Percentiles rank a stretch among this genome's conserved stretches.
phyloP scores from a whole-genome alignment of 2,797 vertebrate genomes.

The Bradypodion ventrale region DNA sequence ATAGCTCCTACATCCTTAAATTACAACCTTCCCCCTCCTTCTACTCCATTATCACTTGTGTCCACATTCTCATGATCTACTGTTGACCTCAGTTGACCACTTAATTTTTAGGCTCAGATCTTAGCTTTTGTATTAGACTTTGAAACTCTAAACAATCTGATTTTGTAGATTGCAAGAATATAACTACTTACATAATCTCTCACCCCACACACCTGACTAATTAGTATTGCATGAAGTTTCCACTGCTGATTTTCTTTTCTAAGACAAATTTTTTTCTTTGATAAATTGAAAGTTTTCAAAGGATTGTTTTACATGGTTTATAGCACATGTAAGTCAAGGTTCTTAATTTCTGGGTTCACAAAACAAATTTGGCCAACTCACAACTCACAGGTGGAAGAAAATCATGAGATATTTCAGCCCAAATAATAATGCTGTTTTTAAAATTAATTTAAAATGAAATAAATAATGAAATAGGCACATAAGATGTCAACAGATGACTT shows the following conservation, averaged over 20 bases:
- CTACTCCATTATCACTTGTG: neutral
- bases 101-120: neutral
- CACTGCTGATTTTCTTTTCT: neutral
- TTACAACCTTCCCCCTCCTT: too few species aligned
- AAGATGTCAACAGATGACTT: too few species aligned
- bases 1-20: too few species aligned
- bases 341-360: neutral
- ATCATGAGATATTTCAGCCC: too few species aligned
- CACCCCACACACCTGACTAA: too few species aligned
- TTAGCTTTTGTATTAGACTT: neutral
- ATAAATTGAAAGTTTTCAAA: neutral
- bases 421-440: too few species aligned
- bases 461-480: too few species aligned
- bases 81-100: neutral
- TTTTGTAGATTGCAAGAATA: neutral
- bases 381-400: neutral
- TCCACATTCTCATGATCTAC: neutral
- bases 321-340: neutral
- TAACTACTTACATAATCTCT: neutral
- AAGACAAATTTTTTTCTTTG: neutral
- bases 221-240: neutral
- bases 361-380: neutral
- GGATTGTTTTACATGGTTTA: neutral
- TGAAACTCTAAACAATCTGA: neutral
- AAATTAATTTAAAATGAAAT: too few species aligned